Base-by-base conservation (phyloP, 2,113 vertebrate species). In the Dolichallabes microphthalmus region DNA sequence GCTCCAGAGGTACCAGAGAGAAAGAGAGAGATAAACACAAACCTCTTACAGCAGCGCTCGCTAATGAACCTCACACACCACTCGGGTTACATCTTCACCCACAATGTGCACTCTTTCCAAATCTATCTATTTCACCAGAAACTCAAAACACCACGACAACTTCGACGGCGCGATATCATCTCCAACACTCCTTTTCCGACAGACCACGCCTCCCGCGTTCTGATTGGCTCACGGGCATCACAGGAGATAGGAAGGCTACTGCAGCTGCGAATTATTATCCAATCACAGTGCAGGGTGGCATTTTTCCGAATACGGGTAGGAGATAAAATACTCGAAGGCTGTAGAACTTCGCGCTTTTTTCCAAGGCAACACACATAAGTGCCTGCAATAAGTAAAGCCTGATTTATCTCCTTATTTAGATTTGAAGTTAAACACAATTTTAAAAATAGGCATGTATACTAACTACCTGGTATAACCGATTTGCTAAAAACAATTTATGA, bases 281-380 rank as follows among this genome's bases (percentile, higher is more conserved):
- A 79, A 79, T 79, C 20, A 79, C 0, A 35, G 10, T 39, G 10
- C 10, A 79, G 55, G 76, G 55, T 35, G 76, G 55, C 15, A 35
- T 61, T 35, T 80, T 25, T 87, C 83, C 68, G 32, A n/a, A 73
- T 17, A 81, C n/a, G 13, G 60, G 25, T 81, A 27, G 79, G 19
- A 2, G 52, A 81, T 19, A 14, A 81, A 64, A 69, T 14, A 79
- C 55, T 82, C 89, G 50, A 55, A 45, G 85, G 80, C 60, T 60
- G 86, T 86, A 91, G 85, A 92, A 94, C 88, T 95, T 95, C 93
- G 94, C 94, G 94, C 91, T 95, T 95, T 95, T 95, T 95, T 92
- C 91, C 81, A 85, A 82, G 60, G 80, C 87, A 86, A 90, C 87
- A 73, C 32, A n/a, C 13, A 25, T 27, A 66, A 17, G 82, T 82